phyloP scores from a whole-genome alignment of 2,797 vertebrate species.

The Coendou prehensilis region DNA sequence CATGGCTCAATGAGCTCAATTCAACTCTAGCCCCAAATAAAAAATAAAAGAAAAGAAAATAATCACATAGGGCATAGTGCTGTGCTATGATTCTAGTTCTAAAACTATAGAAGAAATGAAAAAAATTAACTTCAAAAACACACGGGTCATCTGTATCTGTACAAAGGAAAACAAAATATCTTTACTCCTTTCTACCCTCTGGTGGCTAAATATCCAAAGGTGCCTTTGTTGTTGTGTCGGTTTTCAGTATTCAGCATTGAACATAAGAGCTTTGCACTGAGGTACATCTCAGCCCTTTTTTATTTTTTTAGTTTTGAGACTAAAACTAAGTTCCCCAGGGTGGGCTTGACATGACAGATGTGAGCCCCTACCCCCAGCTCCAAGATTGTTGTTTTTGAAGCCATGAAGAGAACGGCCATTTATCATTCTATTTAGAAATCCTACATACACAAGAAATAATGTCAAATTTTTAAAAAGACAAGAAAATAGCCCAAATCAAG shows the following conservation, averaged over 20 bases:
- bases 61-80: not conserved
- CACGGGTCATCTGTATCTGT: not conserved
- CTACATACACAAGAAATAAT: not conserved
- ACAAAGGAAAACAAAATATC: constrained; percentile 60
- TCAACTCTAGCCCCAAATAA: not conserved
- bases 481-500: not conserved
- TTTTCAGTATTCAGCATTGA: not conserved
- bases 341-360: not conserved
- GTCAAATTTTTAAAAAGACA: not conserved
- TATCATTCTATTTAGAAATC: constrained; percentile 56
- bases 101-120: constrained; percentile 49
- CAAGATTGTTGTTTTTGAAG: constrained; percentile 60
- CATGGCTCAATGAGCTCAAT: not conserved
- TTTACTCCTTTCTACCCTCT: constrained; percentile 72
- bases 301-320: not conserved
- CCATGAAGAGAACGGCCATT: not conserved
- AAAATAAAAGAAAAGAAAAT: not conserved
- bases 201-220: constrained; percentile 16
- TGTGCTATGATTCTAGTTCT: not conserved
- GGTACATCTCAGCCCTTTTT: not conserved
- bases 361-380: not conserved
- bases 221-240: no score
- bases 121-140: constrained; percentile 42
- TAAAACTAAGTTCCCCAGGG: not conserved
- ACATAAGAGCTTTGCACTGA: not conserved